Evolutionary conservation across 2,888 invertebrate genomes (phyloP).

Genomic region (Pseudococcus viburni): DNA sequence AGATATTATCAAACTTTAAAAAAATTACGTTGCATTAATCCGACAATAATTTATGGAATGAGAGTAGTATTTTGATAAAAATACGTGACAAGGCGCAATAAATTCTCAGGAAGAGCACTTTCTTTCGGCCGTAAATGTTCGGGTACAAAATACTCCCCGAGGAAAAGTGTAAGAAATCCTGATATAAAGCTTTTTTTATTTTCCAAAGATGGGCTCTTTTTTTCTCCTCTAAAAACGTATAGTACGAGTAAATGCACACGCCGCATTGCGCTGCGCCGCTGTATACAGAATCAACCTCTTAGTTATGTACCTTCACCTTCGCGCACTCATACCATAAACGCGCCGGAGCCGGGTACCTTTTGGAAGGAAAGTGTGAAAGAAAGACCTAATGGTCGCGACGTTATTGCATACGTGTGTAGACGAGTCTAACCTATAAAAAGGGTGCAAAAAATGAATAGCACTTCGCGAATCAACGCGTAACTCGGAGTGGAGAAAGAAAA

Average conservation of each 20-base stretch:
- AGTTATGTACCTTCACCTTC: background rate
- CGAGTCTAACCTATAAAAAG: background rate
- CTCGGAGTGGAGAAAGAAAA: background rate
- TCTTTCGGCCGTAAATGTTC: conserved; percentile 47
- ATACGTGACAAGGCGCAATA: conserved; percentile 56
- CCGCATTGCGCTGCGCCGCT: background rate
- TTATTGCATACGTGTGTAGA: conserved; percentile 3
- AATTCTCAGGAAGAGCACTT: conserved; percentile 50
- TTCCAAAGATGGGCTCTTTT: conserved; percentile 51
- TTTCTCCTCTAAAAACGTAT: conserved; percentile 31
- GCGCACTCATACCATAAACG: background rate
- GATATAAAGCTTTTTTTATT: conserved; percentile 59
- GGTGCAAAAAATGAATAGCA: conserved; percentile 39
- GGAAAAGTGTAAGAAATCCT: conserved; percentile 60
- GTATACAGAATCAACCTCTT: background rate
- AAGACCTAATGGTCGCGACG: conserved; percentile 46
- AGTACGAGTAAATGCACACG: background rate
- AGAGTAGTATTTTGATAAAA: conserved; percentile 60
- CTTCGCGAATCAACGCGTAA: conserved; percentile 35
- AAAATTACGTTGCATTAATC: conserved; percentile 59
- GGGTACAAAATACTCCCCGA: conserved; percentile 61
- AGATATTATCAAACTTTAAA: conserved; percentile 56
- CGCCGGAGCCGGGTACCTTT: no score
- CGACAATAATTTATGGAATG: conserved; percentile 58
- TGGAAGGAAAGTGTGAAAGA: background rate